phyloP scores from a whole-genome alignment of 2,113 vertebrate genomes.

The Carollia perspicillata region DNA sequence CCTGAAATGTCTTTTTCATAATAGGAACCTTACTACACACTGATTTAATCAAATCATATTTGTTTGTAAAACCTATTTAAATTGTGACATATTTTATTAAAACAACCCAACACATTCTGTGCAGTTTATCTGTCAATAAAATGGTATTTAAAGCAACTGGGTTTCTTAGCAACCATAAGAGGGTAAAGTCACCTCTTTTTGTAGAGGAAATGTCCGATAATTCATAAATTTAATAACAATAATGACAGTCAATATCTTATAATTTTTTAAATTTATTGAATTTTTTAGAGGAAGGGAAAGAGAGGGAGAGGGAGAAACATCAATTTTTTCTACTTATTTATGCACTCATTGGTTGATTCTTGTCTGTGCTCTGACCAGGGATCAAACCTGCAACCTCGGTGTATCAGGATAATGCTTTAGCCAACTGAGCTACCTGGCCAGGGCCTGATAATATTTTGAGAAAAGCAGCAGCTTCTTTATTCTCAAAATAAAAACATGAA shows the following conservation, averaged over 20 bases:
- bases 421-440: no score
- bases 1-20: neutral
- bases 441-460: neutral
- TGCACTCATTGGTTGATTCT: no score
- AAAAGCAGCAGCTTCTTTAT: neutral
- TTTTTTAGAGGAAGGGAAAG: no score
- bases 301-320: no score
- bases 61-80: neutral
- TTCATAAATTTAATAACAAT: neutral
- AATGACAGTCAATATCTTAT: neutral
- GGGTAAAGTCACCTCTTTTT: neutral
- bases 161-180: neutral
- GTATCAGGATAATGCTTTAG: no score
- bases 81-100: neutral
- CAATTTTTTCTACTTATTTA: no score
- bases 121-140: neutral
- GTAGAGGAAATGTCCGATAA: neutral
- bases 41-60: neutral
- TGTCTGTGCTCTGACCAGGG: no score
- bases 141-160: constrained; percentile 7
- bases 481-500: neutral
- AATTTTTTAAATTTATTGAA: no score
- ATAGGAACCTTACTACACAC: neutral
- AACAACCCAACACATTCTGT: neutral
- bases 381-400: no score